Base-by-base conservation (phyloP, 2,888 invertebrate genomes). In the Gortyna flavago region DNA sequence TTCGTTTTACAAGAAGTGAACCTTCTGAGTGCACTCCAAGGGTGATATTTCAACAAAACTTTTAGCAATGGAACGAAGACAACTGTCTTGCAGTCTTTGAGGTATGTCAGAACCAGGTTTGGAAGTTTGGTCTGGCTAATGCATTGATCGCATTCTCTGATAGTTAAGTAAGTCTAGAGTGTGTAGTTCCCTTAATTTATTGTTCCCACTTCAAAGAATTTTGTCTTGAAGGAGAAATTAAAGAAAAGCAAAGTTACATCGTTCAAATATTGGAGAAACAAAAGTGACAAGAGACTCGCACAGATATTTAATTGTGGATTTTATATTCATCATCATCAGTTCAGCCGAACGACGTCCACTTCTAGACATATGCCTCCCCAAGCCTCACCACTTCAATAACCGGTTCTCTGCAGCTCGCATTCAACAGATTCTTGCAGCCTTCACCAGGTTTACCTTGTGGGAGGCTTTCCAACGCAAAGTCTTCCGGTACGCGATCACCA, bases 41-140 rank as follows among this genome's bases (percentile, higher is more conserved):
- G 25, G 44, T 38, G n/a, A 41, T 44, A 41, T 64, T 72, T 44
- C 77, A 77, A 64, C 61, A 41, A 77, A 81, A 81, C 35, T 80
- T 80, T 21, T 66, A 61, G 38, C 54, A n/a, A 62, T 81, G 81
- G 70, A 81, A 70, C 61, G 81, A 35, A 70, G 75, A 75, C 75
- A 81, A 81, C 70, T 75, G 32, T 61, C 54, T 66, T 67, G 44
- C 54, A 75, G 61, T 75, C 81, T 66, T 81, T 66, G 61, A 81
- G 65, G 75, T 81, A 75, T 71, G 70, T 81, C 66, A 70, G 57
- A 44, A 57, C 61, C 13, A 75, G n/a, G n/a, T 81, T 81, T 54
- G 16, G 35, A 70, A 80, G 66, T 81, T 75, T 13, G 13, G 38
- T 61, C 61, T 41, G 1, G 21, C 32, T 62, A 25, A 48, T 5